These are phyloP conservation scores for Harpagus bidentatus DNA, from an alignment of 2,113 vertebrate genomes.

Conservation along the genomic window DNA sequence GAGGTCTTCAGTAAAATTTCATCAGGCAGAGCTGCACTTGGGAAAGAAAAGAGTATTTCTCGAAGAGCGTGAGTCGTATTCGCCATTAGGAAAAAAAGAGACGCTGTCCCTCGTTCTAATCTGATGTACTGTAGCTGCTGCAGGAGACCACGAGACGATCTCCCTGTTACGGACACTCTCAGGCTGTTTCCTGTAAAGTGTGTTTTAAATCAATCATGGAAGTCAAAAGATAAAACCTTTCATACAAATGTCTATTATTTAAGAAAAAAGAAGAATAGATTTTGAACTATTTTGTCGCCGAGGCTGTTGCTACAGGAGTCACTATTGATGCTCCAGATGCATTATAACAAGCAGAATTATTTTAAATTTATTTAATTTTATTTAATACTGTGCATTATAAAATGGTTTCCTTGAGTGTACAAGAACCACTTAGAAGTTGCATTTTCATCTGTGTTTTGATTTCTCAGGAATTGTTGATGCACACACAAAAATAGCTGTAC, in stretches of 20 bases:
- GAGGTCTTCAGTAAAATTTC: not conserved
- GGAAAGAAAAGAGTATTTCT: not conserved
- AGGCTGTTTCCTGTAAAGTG: not conserved
- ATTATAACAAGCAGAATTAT: not conserved
- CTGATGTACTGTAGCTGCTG: not conserved
- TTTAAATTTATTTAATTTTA: not conserved
- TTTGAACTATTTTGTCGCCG: not conserved
- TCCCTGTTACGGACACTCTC: not conserved
- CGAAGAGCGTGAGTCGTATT: accelerated
- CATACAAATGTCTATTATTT: not conserved
- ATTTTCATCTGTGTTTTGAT: not conserved
- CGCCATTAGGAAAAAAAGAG: not conserved
- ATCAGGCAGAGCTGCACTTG: not conserved
- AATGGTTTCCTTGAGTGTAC: not conserved
- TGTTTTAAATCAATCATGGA: not conserved
- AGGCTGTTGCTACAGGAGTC: not conserved
- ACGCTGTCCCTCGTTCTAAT: not conserved
- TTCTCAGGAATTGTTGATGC: not conserved
- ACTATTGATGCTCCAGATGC: not conserved
- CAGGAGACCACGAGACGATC: not conserved
- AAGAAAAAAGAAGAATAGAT: not conserved
- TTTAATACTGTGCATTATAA: not conserved
- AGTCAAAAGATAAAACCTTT: not conserved
- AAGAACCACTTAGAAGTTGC: not conserved
- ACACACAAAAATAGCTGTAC: not conserved